Evolutionary conservation across 2,113 vertebrate genomes (phyloP).

Genomic region (Lanius collurio): DNA sequence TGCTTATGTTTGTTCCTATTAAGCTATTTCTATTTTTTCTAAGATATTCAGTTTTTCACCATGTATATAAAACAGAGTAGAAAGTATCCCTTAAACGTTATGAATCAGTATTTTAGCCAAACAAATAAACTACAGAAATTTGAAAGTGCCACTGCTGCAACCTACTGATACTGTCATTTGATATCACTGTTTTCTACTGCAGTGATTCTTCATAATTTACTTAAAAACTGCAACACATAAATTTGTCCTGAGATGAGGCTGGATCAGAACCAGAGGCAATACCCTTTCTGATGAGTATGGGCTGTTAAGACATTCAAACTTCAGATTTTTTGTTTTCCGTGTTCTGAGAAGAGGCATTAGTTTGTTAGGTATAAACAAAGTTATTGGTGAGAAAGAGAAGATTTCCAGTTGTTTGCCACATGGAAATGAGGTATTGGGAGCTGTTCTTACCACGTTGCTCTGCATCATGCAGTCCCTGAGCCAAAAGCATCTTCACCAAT

Average conservation of each 20-base stretch:
- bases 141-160: neutral
- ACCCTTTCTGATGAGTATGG: neutral
- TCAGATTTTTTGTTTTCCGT: neutral
- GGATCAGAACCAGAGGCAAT: neutral
- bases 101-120: neutral
- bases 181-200: neutral
- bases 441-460: neutral
- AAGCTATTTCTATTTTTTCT: neutral
- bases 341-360: neutral
- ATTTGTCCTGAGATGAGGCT: neutral
- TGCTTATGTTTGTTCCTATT: neutral
- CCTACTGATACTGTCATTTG: neutral
- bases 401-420: neutral
- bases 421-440: neutral
- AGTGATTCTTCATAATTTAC: neutral
- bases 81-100: neutral
- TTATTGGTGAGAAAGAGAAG: neutral
- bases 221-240: fast-evolving
- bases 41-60: neutral
- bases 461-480: neutral
- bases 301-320: neutral
- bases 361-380: neutral
- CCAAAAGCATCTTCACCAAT: neutral
- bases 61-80: neutral
- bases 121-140: neutral